Percentiles rank a stretch among this genome's conserved stretches.
Evolutionary conservation across 2,113 vertebrate species (phyloP).

Genomic region (Megaleporinus macrocephalus): DNA sequence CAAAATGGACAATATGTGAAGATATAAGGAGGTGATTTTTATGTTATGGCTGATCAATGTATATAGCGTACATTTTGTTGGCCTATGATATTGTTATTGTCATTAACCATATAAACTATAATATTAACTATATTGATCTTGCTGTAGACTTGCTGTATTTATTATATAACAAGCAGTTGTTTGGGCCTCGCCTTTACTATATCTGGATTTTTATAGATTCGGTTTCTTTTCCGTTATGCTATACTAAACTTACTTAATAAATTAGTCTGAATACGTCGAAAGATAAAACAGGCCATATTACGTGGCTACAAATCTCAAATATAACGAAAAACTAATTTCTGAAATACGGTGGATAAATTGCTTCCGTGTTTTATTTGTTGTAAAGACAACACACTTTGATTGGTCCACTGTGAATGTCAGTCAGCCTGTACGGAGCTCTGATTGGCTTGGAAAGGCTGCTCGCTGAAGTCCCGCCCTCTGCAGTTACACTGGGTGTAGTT

Average conservation of each 20-base stretch:
- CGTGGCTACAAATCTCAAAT: not conserved
- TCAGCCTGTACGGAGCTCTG: not conserved
- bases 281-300: not conserved
- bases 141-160: too few species aligned
- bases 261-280: not conserved
- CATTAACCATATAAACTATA: too few species aligned
- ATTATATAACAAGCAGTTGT: not conserved
- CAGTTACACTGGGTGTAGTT: not conserved
- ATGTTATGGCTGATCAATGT: too few species aligned
- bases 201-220: not conserved
- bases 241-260: not conserved
- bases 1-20: too few species aligned
- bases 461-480: not conserved
- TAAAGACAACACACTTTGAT: not conserved
- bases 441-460: constrained; percentile 26
- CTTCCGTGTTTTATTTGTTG: not conserved
- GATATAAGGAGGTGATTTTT: too few species aligned
- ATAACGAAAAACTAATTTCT: not conserved
- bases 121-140: too few species aligned
- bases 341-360: not conserved
- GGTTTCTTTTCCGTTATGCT: not conserved
- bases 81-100: too few species aligned
- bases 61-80: too few species aligned
- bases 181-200: not conserved
- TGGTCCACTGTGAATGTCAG: not conserved